Percentiles rank a stretch among this genome's conserved stretches.
Evolutionary conservation across 2,888 invertebrate species (phyloP).

Genomic region (Rotaria sp.): DNA sequence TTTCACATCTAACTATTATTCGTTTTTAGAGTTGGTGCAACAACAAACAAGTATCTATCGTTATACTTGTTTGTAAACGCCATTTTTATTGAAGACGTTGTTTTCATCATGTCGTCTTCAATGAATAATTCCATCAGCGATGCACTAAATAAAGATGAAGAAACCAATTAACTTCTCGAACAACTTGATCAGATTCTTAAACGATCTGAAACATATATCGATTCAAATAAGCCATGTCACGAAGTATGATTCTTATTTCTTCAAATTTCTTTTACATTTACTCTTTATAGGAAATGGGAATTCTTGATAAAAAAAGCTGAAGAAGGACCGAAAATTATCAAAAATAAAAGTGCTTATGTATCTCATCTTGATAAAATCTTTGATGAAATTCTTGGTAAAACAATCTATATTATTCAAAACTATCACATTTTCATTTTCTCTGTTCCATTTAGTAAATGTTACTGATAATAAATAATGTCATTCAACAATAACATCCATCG

Average conservation of each 20-base stretch:
- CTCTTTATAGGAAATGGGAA: slow-evolving; percentile 42
- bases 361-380: slow-evolving; percentile 97
- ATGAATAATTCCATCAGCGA: no score
- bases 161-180: slow-evolving; percentile 94
- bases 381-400: slow-evolving; percentile 74
- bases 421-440: not conserved
- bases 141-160: slow-evolving; percentile 64
- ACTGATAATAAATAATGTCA: slow-evolving; percentile 95
- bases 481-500: slow-evolving; percentile 77
- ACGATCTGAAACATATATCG: slow-evolving; percentile 92
- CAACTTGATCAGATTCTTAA: slow-evolving; percentile 93
- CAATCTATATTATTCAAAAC: not conserved
- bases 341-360: slow-evolving; percentile 78
- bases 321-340: slow-evolving; percentile 63
- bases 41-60: no score
- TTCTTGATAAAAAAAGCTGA: slow-evolving; percentile 17
- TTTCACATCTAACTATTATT: no score
- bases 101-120: no score
- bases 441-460: slow-evolving; percentile 72
- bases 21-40: no score
- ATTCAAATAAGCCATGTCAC: slow-evolving; percentile 59
- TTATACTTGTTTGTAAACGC: no score
- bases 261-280: no score
- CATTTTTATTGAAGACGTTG: no score
- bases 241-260: not conserved